phyloP scores from a whole-genome alignment of 2,113 vertebrate genomes.

The Bubalus kerabau region DNA sequence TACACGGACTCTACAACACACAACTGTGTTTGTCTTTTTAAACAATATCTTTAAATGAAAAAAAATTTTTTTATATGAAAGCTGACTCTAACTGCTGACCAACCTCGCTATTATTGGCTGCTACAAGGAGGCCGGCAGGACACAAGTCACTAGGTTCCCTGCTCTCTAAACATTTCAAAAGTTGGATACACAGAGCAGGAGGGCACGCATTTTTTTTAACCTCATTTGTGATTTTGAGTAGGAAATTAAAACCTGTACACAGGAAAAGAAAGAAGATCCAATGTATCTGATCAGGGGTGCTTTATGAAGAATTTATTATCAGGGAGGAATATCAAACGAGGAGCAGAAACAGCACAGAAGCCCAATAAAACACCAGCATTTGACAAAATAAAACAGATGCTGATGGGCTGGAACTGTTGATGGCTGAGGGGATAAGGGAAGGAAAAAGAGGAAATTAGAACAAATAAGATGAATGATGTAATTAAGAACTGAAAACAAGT shows the following conservation, averaged over 20 bases:
- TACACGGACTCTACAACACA: neutral
- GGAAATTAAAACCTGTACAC: slow-evolving; percentile 70
- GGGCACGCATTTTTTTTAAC: neutral
- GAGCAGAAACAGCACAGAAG: slow-evolving; percentile 48
- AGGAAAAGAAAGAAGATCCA: slow-evolving; percentile 40
- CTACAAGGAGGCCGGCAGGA: neutral
- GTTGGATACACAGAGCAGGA: neutral
- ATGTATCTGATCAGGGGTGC: slow-evolving; percentile 43
- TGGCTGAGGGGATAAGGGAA: slow-evolving; percentile 64
- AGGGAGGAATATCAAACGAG: slow-evolving; percentile 67
- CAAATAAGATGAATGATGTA: slow-evolving; percentile 71
- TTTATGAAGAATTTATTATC: slow-evolving; percentile 70
- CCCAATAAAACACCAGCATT: slow-evolving; percentile 57
- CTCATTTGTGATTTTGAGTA: slow-evolving; percentile 65
- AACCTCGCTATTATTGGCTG: neutral
- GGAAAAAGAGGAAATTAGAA: slow-evolving; percentile 67
- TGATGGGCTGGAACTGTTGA: slow-evolving; percentile 53
- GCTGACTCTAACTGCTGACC: neutral
- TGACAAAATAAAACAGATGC: slow-evolving; percentile 52
- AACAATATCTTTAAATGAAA: neutral
- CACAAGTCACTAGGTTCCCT: neutral
- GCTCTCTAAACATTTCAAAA: neutral
- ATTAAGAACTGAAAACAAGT: slow-evolving; percentile 54
- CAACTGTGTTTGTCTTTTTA: neutral
- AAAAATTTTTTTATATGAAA: neutral